A percentile compares a stretch with the other conserved stretches of the same genome.
These are phyloP conservation scores for Sigmodon hispidus DNA, from an alignment of 2,113 vertebrate species.

Conservation along the genomic window DNA sequence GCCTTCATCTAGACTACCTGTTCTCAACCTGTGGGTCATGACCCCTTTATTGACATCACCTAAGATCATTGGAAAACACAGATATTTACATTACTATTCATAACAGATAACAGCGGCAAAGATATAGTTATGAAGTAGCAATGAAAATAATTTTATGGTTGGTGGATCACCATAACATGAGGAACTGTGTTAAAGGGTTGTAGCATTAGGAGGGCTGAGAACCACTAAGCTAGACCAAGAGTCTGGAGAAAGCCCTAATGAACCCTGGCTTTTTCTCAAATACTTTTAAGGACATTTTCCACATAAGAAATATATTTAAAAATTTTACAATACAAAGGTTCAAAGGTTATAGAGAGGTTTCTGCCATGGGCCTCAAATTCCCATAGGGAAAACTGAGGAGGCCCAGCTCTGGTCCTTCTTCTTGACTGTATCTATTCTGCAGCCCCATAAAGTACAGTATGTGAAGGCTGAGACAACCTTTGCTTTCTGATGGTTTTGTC, in stretches of 20 bases:
- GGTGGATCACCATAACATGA: too few species aligned
- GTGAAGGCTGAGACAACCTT: background rate
- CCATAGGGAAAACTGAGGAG: fast-evolving
- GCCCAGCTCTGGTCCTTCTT: fast-evolving
- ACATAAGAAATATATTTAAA: background rate
- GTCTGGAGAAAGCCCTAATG: background rate
- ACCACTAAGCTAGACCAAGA: background rate
- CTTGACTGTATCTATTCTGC: too few species aligned
- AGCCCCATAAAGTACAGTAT: fast-evolving
- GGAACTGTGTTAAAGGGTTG: background rate
- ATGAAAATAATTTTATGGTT: background rate
- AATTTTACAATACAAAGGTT: background rate
- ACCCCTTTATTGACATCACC: background rate
- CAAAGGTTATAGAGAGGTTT: background rate
- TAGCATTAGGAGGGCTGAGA: background rate
- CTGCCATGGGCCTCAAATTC: too few species aligned
- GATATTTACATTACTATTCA: background rate
- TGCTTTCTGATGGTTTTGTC: background rate
- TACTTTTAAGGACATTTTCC: background rate
- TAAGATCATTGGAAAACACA: background rate
- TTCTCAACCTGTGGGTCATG: background rate
- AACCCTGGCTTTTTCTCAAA: background rate
- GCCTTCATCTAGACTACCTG: fast-evolving
- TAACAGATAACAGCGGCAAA: background rate
- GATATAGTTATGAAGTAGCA: background rate